Conservation (phyloP, 1,140 invertebrate species). For the Hydropsyche tenuis region DNA sequence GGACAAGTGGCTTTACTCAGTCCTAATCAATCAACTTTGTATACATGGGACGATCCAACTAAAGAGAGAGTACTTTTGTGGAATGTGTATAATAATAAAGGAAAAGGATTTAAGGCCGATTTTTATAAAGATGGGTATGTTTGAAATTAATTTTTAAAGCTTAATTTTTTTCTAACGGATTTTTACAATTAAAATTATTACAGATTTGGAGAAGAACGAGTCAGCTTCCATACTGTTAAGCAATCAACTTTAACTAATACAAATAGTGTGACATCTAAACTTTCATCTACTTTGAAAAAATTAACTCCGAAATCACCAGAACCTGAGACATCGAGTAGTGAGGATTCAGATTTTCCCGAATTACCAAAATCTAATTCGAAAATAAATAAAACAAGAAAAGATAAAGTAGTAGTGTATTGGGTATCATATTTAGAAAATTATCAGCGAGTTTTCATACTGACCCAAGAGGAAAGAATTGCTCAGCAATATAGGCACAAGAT, state of each 20-base stretch:
- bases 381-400: conserved; percentile 62
- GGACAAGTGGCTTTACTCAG: conserved; percentile 77
- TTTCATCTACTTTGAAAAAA: conserved; percentile 60
- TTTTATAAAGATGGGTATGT: conserved; percentile 74
- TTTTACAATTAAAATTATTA: no score
- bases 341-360: conserved; percentile 60
- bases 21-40: conserved; percentile 78
- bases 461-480: conserved; percentile 79
- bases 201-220: conserved; percentile 73
- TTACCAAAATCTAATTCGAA: conserved; percentile 56
- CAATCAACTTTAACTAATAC: conserved; percentile 58
- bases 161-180: no score
- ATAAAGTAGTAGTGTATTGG: conserved; percentile 80
- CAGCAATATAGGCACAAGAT: conserved; percentile 71
- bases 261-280: conserved; percentile 60
- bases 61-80: conserved; percentile 75
- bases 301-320: conserved; percentile 59
- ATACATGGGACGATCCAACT: conserved; percentile 87
- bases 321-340: conserved; percentile 61
- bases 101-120: conserved; percentile 72
- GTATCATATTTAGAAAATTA: conserved; percentile 78
- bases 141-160: no score
- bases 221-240: conserved; percentile 71
- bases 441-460: conserved; percentile 81
- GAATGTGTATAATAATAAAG: conserved; percentile 85